Evolutionary conservation across 2,888 invertebrate species (phyloP).

Genomic region (Epinotia brunnichana): DNA sequence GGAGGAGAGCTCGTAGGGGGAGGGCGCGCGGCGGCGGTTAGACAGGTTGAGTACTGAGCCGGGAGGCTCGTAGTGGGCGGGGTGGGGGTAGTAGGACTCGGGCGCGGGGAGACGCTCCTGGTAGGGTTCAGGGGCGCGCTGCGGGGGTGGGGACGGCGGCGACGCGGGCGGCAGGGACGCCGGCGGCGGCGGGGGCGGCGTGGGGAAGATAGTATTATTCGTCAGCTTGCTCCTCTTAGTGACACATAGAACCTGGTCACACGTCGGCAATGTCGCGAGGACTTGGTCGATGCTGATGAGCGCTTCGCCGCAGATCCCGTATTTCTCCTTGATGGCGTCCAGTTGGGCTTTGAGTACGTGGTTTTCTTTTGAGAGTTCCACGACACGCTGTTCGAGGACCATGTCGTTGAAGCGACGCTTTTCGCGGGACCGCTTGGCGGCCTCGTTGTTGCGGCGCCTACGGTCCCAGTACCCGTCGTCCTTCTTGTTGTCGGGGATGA

Average conservation of each 20-base stretch:
- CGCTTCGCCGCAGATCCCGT: conserved; percentile 93
- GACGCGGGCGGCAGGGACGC: conserved; percentile 76
- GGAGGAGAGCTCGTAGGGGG: conserved; percentile 92
- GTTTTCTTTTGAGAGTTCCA: conserved; percentile 97
- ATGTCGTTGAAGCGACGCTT: conserved; percentile 98
- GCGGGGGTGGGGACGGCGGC: conserved; percentile 81
- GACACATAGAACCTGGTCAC: conserved; percentile 92
- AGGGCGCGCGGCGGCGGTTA: conserved; percentile 85
- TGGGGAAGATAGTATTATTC: conserved; percentile 81
- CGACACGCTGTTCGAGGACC: conserved; percentile 96
- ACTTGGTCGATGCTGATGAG: conserved; percentile 95
- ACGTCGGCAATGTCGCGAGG: conserved; percentile 91
- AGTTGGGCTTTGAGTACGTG: conserved; percentile 96
- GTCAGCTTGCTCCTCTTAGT: conserved; percentile 87
- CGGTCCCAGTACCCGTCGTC: conserved; percentile 99
- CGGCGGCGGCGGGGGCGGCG: conserved; percentile 81
- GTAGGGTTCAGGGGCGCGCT: conserved; percentile 81
- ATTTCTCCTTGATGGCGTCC: conserved; percentile 96
- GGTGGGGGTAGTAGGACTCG: conserved; percentile 78
- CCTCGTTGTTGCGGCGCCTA: conserved; percentile 97
- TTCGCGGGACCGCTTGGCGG: conserved; percentile 97
- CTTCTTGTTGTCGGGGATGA: conserved; percentile 98
- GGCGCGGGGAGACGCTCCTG: conserved; percentile 77
- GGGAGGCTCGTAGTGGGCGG: conserved; percentile 84
- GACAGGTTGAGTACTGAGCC: conserved; percentile 90